These are phyloP conservation scores for Operophtera brumata DNA, from an alignment of 2,888 invertebrate species.

Conservation along the genomic window DNA sequence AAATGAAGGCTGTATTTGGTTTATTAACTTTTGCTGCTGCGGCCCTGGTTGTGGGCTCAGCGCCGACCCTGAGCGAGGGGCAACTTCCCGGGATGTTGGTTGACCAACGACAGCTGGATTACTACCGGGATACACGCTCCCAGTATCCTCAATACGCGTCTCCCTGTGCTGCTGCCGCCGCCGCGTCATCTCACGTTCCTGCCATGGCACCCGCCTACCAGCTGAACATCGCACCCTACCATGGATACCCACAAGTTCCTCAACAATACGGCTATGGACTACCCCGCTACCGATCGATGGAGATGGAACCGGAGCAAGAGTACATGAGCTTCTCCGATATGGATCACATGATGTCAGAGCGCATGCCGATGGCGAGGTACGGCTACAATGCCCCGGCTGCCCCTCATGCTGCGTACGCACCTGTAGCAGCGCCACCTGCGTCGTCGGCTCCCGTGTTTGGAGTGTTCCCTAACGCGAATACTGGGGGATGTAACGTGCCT, in stretches of 20 bases:
- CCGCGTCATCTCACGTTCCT: slow-evolving; percentile 40
- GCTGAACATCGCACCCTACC: slow-evolving; percentile 33
- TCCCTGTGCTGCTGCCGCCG: slow-evolving; percentile 54
- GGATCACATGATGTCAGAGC: slow-evolving; percentile 49
- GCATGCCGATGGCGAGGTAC: slow-evolving; percentile 52
- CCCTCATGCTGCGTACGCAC: slow-evolving; percentile 25
- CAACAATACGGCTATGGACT: slow-evolving; percentile 40
- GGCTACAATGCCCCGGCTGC: slow-evolving; percentile 37
- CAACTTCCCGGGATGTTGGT: slow-evolving; percentile 24
- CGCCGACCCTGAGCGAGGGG: slow-evolving; percentile 38
- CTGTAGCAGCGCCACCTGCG: slow-evolving; percentile 23
- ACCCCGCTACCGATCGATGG: slow-evolving; percentile 49
- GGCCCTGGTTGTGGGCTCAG: slow-evolving; percentile 40
- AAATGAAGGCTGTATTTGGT: slow-evolving; percentile 54
- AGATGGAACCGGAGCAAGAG: slow-evolving; percentile 42
- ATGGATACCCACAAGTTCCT: slow-evolving; percentile 30
- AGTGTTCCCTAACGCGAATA: slow-evolving; percentile 62
- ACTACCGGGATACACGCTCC: slow-evolving; percentile 46
- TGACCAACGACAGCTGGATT: slow-evolving; percentile 32
- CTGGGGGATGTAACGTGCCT: slow-evolving; percentile 60
- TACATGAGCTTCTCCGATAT: slow-evolving; percentile 58
- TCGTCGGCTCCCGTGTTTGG: slow-evolving; percentile 51
- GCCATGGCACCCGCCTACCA: slow-evolving; percentile 32
- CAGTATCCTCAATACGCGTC: slow-evolving; percentile 43
- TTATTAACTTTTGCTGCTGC: slow-evolving; percentile 35